Percentiles rank a stretch among this genome's conserved stretches.
Conservation (phyloP, 2,888 invertebrate genomes). For the Amblyteles armatorius region DNA sequence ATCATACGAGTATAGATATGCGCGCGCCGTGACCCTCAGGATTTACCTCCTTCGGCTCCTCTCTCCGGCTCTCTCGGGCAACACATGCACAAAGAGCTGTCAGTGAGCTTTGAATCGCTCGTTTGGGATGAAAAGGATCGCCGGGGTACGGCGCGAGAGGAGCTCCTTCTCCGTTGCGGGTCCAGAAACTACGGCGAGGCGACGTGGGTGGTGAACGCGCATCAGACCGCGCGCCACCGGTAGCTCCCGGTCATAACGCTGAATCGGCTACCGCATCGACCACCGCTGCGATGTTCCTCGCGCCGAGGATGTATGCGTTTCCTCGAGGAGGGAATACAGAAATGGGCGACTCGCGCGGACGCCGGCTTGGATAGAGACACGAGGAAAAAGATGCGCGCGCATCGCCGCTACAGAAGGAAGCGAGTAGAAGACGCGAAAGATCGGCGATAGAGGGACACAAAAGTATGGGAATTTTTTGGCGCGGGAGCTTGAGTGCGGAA, state of each 20-base stretch:
- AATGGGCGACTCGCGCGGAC: background rate
- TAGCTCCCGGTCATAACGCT: constrained; percentile 53
- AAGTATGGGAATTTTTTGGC: background rate
- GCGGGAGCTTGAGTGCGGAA: constrained; percentile 19
- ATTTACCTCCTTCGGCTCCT: constrained; percentile 75
- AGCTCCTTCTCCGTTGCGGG: constrained; percentile 32
- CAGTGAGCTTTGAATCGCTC: constrained; percentile 80
- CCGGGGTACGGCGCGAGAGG: constrained; percentile 62
- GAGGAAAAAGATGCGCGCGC: constrained; percentile 12
- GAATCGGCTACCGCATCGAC: constrained; percentile 44
- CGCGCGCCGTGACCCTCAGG: constrained; percentile 78
- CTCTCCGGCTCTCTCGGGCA: constrained; percentile 29
- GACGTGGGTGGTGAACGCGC: constrained; percentile 79
- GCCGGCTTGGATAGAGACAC: background rate
- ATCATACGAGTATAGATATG: constrained; percentile 74
- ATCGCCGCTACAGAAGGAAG: constrained; percentile 1
- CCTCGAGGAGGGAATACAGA: background rate
- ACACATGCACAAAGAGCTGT: constrained; percentile 63
- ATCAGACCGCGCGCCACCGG: constrained; percentile 58
- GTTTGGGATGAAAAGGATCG: constrained; percentile 82
- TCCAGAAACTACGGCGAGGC: constrained; percentile 47
- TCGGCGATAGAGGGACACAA: constrained; percentile 32
- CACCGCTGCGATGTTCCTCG: constrained; percentile 11
- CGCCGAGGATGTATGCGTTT: background rate
- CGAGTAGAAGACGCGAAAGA: constrained; percentile 35